These are phyloP conservation scores for Tanypteryx hageni DNA, from an alignment of 2,888 invertebrate species.

Conservation along the genomic window DNA sequence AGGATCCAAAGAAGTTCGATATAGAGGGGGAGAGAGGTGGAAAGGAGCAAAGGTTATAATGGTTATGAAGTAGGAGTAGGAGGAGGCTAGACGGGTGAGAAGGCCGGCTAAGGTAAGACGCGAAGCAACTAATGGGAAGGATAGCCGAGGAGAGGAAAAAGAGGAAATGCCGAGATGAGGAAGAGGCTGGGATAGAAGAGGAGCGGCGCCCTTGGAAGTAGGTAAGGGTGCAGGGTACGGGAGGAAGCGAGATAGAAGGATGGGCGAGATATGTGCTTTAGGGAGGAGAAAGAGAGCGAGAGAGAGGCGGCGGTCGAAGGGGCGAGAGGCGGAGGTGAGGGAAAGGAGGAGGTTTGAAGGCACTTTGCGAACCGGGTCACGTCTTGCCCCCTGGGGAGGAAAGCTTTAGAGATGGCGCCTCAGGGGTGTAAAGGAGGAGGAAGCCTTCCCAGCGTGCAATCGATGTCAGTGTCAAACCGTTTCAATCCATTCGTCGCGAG, in stretches of 20 bases:
- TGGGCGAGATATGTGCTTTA: too few species aligned
- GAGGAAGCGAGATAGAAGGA: too few species aligned
- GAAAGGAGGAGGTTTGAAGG: neutral
- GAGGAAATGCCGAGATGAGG: neutral
- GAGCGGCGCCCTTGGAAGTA: neutral
- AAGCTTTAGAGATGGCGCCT: constrained; percentile 22
- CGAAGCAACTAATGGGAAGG: neutral
- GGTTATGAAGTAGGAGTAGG: neutral
- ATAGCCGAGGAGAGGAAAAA: neutral
- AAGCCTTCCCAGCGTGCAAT: constrained; percentile 5
- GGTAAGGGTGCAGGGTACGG: neutral
- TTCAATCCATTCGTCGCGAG: constrained; percentile 19
- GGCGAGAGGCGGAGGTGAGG: too few species aligned
- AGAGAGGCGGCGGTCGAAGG: too few species aligned
- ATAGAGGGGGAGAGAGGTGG: neutral
- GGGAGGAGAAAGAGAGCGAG: too few species aligned
- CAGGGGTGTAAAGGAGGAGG: neutral
- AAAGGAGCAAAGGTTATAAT: neutral
- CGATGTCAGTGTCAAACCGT: constrained; percentile 33
- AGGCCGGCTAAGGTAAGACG: neutral
- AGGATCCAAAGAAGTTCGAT: neutral
- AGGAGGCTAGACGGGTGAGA: neutral
- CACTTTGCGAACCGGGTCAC: constrained; percentile 17
- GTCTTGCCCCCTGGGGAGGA: constrained; percentile 21
- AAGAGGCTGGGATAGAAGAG: neutral